Conservation (phyloP, 1,140 invertebrate species). For the Leptinotarsa undecemlineata region DNA sequence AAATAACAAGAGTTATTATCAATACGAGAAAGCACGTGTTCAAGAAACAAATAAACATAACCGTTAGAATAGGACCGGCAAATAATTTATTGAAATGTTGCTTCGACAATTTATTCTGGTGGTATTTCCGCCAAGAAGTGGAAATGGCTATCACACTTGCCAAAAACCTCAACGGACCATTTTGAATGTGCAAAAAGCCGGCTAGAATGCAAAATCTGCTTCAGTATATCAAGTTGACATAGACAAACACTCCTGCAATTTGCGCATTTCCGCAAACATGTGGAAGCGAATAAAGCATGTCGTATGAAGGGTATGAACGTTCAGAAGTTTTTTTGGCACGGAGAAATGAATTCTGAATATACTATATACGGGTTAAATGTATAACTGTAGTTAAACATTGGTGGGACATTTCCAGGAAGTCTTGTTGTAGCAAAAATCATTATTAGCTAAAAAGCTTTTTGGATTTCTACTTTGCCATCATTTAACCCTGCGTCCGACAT, state of each 20-base stretch:
- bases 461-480: too few relatives aligned
- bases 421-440: too few relatives aligned
- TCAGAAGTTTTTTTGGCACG: conserved; percentile 21
- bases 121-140: conserved; percentile 26
- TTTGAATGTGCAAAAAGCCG: conserved; percentile 28
- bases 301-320: conserved; percentile 18
- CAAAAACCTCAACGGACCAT: conserved; percentile 27
- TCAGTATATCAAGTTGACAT: conserved; percentile 40
- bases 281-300: conserved; percentile 20
- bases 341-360: conserved; percentile 1
- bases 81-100: conserved; percentile 20
- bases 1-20: too few relatives aligned
- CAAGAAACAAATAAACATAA: not conserved
- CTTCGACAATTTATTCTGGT: conserved; percentile 16
- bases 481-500: too few relatives aligned
- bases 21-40: too few relatives aligned
- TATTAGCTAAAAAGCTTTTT: too few relatives aligned
- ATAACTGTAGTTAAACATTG: too few relatives aligned
- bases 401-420: too few relatives aligned
- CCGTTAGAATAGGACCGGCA: not conserved
- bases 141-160: conserved; percentile 17
- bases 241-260: conserved; percentile 41
- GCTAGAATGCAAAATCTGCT: conserved; percentile 38
- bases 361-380: not conserved
- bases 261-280: conserved; percentile 39